A percentile compares a stretch with the other conserved stretches of the same genome.
These are phyloP conservation scores for Anolis sagrei DNA, from an alignment of 2,113 vertebrate species.

Conservation along the genomic window DNA sequence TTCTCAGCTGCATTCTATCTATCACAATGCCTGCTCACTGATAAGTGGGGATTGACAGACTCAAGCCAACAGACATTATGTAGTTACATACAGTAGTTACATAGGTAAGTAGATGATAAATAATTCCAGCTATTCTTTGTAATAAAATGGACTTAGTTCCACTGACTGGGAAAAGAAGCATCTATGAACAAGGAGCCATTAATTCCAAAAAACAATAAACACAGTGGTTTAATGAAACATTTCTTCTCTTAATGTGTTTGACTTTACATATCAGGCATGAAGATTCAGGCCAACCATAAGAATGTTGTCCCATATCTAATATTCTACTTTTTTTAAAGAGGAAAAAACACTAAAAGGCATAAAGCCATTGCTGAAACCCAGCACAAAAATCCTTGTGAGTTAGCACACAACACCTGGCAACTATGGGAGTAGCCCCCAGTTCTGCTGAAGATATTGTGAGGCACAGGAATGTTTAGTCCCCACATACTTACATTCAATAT, in stretches of 20 bases:
- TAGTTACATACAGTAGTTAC: too few species aligned
- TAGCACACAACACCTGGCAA: neutral
- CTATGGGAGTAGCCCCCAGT: neutral
- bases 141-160: neutral
- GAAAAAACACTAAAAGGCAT: too few species aligned
- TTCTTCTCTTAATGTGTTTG: neutral
- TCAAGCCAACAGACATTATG: too few species aligned
- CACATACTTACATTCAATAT: neutral
- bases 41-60: too few species aligned
- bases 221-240: neutral
- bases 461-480: neutral
- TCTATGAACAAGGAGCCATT: neutral
- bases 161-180: neutral
- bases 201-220: neutral
- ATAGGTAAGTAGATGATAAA: too few species aligned
- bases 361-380: too few species aligned
- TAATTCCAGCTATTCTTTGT: neutral
- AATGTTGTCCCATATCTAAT: neutral
- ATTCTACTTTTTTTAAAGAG: neutral
- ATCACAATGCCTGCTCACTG: too few species aligned
- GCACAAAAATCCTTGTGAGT: neutral
- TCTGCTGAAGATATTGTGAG: neutral
- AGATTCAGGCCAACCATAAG: neutral
- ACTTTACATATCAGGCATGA: neutral
- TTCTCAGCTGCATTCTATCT: too few species aligned